These are phyloP conservation scores for Fabriciana adippe DNA, from an alignment of 2,888 invertebrate species.

Conservation along the genomic window DNA sequence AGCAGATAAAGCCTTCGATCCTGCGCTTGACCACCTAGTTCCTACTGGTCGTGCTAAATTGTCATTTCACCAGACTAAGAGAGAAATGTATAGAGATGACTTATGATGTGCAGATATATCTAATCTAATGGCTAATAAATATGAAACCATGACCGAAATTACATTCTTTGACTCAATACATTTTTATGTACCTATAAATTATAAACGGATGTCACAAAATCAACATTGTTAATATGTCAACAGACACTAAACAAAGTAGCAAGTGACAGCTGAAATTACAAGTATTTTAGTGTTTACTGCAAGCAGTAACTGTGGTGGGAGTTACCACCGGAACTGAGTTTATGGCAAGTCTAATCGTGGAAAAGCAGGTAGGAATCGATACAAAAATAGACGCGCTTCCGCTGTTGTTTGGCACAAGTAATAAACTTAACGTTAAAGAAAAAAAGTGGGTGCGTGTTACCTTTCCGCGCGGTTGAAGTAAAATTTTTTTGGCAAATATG, in stretches of 20 bases:
- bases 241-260: constrained; percentile 23
- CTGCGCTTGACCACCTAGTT: no score
- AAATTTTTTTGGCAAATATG: no score
- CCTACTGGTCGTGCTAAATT: no score
- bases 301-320: constrained; percentile 46
- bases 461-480: no score
- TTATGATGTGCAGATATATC: no score
- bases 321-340: constrained; percentile 57
- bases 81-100: no score
- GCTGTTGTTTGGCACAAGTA: constrained; percentile 46
- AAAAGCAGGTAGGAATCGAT: constrained; percentile 62
- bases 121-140: no score
- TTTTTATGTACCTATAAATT: background rate
- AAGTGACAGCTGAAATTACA: constrained; percentile 26
- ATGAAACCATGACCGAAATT: no score
- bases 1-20: no score
- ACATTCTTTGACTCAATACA: no score
- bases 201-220: constrained; percentile 13
- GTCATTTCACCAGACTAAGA: no score
- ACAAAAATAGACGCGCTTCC: constrained; percentile 71
- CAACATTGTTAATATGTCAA: background rate
- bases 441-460: no score
- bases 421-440: background rate
- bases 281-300: constrained; percentile 39
- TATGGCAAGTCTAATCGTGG: constrained; percentile 59